These are phyloP conservation scores for Spisula solida DNA, from an alignment of 2,888 invertebrate genomes.

Conservation along the genomic window DNA sequence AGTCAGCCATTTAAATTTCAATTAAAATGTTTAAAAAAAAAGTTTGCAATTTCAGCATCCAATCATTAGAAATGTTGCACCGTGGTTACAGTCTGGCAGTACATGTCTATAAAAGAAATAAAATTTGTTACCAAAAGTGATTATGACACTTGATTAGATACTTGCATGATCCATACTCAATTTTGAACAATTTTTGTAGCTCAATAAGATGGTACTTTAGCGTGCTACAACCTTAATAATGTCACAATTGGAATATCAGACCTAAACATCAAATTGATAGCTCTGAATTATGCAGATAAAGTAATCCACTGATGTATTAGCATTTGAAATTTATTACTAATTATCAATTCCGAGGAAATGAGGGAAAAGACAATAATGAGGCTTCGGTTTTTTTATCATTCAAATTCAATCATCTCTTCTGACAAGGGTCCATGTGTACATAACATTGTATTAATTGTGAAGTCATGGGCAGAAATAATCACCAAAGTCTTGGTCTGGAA, in stretches of 20 bases:
- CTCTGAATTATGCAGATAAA: neutral
- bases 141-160: neutral
- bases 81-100: too few relatives aligned
- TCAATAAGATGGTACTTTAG: neutral
- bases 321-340: neutral
- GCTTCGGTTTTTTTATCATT: neutral
- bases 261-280: neutral
- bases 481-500: too few relatives aligned
- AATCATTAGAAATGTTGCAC: too few relatives aligned
- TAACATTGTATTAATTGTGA: neutral
- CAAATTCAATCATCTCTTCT: neutral
- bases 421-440: neutral
- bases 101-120: neutral
- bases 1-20: too few relatives aligned
- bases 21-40: too few relatives aligned
- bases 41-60: too few relatives aligned
- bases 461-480: too few relatives aligned
- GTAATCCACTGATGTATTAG: neutral
- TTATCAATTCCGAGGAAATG: neutral
- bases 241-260: neutral
- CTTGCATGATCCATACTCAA: neutral
- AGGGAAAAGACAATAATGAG: neutral
- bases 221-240: neutral
- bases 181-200: neutral
- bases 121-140: neutral